A percentile compares a stretch with the other conserved stretches of the same genome.
phyloP scores from a whole-genome alignment of 2,797 vertebrate species.

The Tragopan temminckii region DNA sequence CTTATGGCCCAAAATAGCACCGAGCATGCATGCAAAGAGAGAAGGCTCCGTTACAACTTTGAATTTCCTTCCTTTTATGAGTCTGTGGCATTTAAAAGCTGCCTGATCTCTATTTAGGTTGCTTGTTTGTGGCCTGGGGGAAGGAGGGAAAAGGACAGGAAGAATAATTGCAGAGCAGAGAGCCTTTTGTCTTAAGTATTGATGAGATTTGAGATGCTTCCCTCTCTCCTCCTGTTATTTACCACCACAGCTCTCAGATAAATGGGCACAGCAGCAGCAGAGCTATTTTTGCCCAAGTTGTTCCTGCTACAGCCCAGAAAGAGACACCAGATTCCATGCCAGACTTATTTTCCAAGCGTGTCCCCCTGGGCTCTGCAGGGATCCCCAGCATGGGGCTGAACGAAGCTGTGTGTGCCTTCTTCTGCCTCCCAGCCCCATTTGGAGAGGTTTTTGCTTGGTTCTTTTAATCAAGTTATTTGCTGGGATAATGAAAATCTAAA shows the following conservation, averaged over 20 bases:
- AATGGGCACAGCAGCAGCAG: not conserved
- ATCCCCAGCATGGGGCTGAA: no score
- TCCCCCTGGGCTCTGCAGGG: not conserved
- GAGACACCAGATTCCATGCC: not conserved
- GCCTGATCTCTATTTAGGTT: conserved; percentile 43
- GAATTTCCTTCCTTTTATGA: conserved; percentile 27
- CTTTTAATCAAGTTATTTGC: not conserved
- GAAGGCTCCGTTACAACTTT: not conserved
- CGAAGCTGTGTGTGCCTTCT: no score
- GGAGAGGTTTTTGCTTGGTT: not conserved
- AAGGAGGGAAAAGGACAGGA: conserved; percentile 54
- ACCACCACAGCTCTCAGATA: not conserved
- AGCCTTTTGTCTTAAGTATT: conserved; percentile 43
- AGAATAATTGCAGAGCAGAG: conserved; percentile 36
- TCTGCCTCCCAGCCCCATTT: not conserved
- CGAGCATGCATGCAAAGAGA: not conserved
- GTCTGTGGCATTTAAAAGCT: conserved; percentile 69
- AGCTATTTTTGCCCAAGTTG: conserved; percentile 4
- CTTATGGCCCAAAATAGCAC: not conserved
- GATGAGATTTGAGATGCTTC: conserved; percentile 29
- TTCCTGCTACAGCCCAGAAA: not conserved
- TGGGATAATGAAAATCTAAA: not conserved
- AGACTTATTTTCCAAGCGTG: not conserved
- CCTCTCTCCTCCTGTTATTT: not conserved
- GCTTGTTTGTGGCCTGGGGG: conserved; percentile 36